phyloP scores from a whole-genome alignment of 2,797 vertebrate species.

The Mus caroli region DNA sequence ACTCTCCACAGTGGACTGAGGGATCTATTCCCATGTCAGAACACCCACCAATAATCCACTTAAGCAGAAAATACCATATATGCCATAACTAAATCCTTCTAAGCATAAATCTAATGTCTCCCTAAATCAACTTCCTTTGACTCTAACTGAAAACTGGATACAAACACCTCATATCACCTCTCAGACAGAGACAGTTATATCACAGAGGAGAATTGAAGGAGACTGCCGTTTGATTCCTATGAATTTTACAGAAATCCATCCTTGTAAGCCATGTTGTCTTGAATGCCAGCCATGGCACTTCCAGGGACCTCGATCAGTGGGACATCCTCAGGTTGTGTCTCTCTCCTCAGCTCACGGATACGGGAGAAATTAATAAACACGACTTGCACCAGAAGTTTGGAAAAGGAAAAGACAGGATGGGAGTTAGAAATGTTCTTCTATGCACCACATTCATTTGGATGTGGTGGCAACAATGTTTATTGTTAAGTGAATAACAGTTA shows the following conservation, averaged over 20 bases:
- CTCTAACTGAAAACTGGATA: not conserved
- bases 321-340: not conserved
- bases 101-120: not conserved
- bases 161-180: not conserved
- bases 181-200: not conserved
- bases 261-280: not conserved
- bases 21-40: not conserved
- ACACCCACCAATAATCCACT: not conserved
- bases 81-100: not conserved
- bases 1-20: not conserved
- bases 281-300: not conserved
- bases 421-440: not conserved
- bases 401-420: not conserved
- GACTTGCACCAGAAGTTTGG: not conserved
- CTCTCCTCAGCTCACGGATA: not conserved
- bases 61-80: not conserved
- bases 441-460: not conserved
- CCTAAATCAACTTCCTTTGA: no score
- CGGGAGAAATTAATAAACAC: not conserved
- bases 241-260: not conserved
- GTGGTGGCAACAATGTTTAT: not conserved
- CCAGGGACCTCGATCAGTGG: not conserved
- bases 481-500: not conserved
- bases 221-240: not conserved
- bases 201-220: not conserved